Conservation (phyloP, 2,888 invertebrate species). For the Mythimna loreyi region DNA sequence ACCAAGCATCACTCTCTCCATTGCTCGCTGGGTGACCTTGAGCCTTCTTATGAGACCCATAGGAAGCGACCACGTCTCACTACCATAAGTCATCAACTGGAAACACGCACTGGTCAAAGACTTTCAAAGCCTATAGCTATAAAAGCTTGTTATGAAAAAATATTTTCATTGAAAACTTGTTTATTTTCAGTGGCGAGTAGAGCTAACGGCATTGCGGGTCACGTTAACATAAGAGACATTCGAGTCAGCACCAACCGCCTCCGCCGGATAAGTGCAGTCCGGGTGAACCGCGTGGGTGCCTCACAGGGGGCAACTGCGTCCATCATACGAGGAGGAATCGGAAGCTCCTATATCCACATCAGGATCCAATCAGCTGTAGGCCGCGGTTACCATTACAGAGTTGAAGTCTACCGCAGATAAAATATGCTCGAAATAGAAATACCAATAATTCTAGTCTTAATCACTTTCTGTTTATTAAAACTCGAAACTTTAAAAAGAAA, state of each 20-base stretch:
- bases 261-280: not conserved
- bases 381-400: constrained; percentile 22
- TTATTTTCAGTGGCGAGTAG: not conserved
- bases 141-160: no score
- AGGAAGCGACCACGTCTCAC: no score
- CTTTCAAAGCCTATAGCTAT: no score
- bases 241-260: not conserved
- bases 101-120: no score
- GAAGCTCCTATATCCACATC: constrained; percentile 15
- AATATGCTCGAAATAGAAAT: not conserved
- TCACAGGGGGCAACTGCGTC: not conserved
- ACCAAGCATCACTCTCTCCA: no score
- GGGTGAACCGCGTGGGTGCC: not conserved
- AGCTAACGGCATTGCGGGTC: not conserved
- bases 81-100: no score
- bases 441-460: not conserved
- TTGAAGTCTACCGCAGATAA: constrained; percentile 6
- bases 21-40: no score
- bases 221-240: not conserved
- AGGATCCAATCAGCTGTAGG: constrained; percentile 26
- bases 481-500: not conserved
- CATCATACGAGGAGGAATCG: not conserved
- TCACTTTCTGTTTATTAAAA: not conserved
- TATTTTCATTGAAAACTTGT: no score
- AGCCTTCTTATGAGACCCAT: no score